Percentiles rank a stretch among this genome's conserved stretches.
phyloP scores from a whole-genome alignment of 2,888 invertebrate genomes.

The Drepanosiphum platanoidis region DNA sequence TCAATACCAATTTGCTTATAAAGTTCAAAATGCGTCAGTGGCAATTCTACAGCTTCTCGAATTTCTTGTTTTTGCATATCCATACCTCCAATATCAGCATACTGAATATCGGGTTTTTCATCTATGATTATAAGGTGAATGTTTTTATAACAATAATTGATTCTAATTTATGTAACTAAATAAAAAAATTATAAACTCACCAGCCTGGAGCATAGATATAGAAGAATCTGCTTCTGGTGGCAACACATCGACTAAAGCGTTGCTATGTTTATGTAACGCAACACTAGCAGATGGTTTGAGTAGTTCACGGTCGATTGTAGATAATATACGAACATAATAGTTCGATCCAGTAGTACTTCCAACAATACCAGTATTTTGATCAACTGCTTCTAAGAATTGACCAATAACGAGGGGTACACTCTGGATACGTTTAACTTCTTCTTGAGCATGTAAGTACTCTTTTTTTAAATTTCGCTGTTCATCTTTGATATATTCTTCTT shows the following conservation, averaged over 20 bases:
- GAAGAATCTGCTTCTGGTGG: constrained; percentile 99
- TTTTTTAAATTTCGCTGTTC: constrained; percentile 98
- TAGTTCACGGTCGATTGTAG: constrained; percentile 96
- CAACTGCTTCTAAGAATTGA: constrained; percentile 98
- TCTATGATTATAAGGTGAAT: constrained; percentile 74
- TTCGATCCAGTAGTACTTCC: constrained; percentile 98
- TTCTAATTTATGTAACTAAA: not conserved
- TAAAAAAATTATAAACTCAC: constrained; percentile 68
- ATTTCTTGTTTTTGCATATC: constrained; percentile 99
- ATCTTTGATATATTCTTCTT: constrained; percentile 99
- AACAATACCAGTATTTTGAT: constrained; percentile 99
- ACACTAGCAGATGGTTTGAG: constrained; percentile 98
- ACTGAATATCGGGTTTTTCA: constrained; percentile 97
- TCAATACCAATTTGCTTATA: constrained; percentile 99
- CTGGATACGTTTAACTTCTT: constrained; percentile 97
- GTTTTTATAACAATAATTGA: too few species aligned
- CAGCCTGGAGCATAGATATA: constrained; percentile 96
- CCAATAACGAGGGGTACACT: constrained; percentile 99
- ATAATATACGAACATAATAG: constrained; percentile 97
- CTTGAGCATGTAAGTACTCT: constrained; percentile 98
- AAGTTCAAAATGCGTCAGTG: constrained; percentile 96
- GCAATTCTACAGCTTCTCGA: constrained; percentile 96
- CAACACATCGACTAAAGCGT: constrained; percentile 98
- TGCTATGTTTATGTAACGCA: constrained; percentile 98
- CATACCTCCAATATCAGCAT: constrained; percentile 98